Evolutionary conservation across 2,113 vertebrate genomes (phyloP).

Genomic region (Sceloporus tristichus): DNA sequence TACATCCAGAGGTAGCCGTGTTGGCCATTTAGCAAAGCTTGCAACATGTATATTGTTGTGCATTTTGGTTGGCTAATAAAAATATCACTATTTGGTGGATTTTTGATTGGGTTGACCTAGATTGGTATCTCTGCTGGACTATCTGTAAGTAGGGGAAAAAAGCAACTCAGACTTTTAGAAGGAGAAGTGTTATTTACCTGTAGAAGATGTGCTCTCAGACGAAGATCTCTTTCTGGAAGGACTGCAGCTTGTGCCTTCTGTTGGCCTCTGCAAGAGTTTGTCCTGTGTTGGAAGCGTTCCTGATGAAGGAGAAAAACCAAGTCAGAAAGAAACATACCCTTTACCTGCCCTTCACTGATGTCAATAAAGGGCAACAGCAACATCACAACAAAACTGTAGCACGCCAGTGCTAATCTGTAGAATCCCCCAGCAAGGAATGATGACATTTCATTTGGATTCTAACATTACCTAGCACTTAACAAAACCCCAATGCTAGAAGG

Average conservation of each 20-base stretch:
- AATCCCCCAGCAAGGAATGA: not conserved
- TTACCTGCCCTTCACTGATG: not conserved
- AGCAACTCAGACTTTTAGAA: not conserved
- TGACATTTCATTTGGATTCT: not conserved
- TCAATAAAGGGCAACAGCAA: not conserved
- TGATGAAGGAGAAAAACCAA: conserved; percentile 53
- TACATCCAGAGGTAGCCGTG: too few relatives aligned
- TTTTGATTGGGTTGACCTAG: too few relatives aligned
- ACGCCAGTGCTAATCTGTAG: not conserved
- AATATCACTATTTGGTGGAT: not conserved
- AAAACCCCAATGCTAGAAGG: too few relatives aligned
- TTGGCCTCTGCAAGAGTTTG: conserved; percentile 75
- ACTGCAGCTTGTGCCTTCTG: conserved; percentile 78
- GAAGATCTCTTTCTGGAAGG: conserved; percentile 79
- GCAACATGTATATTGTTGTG: too few relatives aligned
- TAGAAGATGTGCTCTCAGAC: conserved; percentile 79
- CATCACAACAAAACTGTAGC: too few relatives aligned
- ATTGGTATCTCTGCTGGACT: not conserved
- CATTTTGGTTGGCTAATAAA: too few relatives aligned
- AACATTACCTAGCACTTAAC: not conserved
- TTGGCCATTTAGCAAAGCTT: too few relatives aligned
- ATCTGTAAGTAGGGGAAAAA: not conserved
- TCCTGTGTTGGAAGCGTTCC: conserved; percentile 76
- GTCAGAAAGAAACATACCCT: conserved; percentile 24
- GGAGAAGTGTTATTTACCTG: conserved; percentile 71